Percentiles rank a stretch among this genome's conserved stretches.
Evolutionary conservation across 2,888 invertebrate species (phyloP).

Genomic region (Philereme transversata): DNA sequence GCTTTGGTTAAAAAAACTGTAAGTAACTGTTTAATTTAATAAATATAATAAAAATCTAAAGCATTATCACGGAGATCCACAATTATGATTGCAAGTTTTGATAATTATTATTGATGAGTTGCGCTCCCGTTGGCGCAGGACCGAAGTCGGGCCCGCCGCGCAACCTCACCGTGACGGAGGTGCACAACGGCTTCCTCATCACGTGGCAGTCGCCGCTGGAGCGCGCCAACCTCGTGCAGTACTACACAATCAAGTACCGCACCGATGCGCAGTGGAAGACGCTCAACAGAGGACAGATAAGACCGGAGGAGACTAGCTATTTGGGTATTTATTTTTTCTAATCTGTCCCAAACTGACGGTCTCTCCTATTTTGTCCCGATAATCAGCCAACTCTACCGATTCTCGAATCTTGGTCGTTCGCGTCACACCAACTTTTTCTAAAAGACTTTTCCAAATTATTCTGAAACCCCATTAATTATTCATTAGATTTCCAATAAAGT

Average conservation of each 20-base stretch:
- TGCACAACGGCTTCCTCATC: constrained; percentile 95
- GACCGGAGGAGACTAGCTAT: constrained; percentile 95
- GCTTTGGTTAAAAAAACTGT: too few relatives aligned
- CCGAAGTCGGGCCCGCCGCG: constrained; percentile 96
- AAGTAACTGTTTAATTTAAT: too few relatives aligned
- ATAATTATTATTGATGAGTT: background rate
- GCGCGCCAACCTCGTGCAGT: constrained; percentile 91
- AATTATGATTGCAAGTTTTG: too few relatives aligned
- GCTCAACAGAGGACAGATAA: constrained; percentile 93
- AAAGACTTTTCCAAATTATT: too few relatives aligned
- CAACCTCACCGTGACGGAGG: constrained; percentile 95
- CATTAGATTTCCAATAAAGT: too few relatives aligned
- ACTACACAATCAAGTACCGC: constrained; percentile 96
- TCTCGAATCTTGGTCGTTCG: too few relatives aligned
- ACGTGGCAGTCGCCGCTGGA: constrained; percentile 95
- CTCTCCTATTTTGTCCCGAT: background rate
- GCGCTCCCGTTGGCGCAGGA: constrained; percentile 80
- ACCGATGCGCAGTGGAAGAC: constrained; percentile 95
- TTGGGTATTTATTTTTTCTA: constrained; percentile 82
- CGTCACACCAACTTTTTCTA: too few relatives aligned
- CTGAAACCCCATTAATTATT: too few relatives aligned
- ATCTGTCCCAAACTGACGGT: background rate
- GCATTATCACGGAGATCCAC: too few relatives aligned
- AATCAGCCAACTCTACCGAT: too few relatives aligned
- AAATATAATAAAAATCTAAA: too few relatives aligned